Percentiles rank a stretch among this genome's conserved stretches.
Evolutionary conservation across 2,113 vertebrate genomes (phyloP).

Genomic region (Nothobranchius furzeri): DNA sequence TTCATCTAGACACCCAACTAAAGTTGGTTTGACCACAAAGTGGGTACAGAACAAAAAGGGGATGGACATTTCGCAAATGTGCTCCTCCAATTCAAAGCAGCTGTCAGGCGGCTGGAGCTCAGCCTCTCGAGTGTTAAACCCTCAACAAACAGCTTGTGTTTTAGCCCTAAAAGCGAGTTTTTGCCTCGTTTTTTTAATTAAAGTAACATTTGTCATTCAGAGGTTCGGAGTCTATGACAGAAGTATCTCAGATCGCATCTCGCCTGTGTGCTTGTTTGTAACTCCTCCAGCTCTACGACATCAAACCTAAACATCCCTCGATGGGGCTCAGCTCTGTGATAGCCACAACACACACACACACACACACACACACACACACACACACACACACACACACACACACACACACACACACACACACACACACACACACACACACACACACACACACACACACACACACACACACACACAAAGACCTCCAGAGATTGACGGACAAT

Average conservation of each 20-base stretch:
- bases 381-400: conserved; percentile 18
- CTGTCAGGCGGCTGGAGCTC: conserved; percentile 45
- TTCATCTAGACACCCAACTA: conserved; percentile 43
- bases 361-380: conserved; percentile 21
- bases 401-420: conserved; percentile 11
- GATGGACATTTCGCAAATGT: conserved; percentile 45
- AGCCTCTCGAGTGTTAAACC: conserved; percentile 48
- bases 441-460: conserved; percentile 21
- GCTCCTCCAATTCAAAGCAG: conserved; percentile 54
- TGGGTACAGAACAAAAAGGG: conserved; percentile 19
- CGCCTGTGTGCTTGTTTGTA: conserved; percentile 49
- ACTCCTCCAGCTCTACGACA: conserved; percentile 56
- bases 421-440: conserved; percentile 11
- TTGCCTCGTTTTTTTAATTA: conserved; percentile 46
- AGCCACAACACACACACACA: conserved; percentile 34
- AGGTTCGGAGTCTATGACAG: conserved; percentile 42
- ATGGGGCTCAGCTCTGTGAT: conserved; percentile 53
- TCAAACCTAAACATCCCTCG: conserved; percentile 57
- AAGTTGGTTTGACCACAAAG: conserved; percentile 46
- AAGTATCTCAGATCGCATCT: conserved; percentile 48
- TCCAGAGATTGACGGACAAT: conserved; percentile 66
- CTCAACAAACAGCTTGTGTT: conserved; percentile 35
- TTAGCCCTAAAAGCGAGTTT: conserved; percentile 26
- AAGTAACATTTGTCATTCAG: conserved; percentile 43
- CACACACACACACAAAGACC: conserved; percentile 6